Evolutionary conservation across 2,797 vertebrate species (phyloP).

Genomic region (Diglossa cyanea): DNA sequence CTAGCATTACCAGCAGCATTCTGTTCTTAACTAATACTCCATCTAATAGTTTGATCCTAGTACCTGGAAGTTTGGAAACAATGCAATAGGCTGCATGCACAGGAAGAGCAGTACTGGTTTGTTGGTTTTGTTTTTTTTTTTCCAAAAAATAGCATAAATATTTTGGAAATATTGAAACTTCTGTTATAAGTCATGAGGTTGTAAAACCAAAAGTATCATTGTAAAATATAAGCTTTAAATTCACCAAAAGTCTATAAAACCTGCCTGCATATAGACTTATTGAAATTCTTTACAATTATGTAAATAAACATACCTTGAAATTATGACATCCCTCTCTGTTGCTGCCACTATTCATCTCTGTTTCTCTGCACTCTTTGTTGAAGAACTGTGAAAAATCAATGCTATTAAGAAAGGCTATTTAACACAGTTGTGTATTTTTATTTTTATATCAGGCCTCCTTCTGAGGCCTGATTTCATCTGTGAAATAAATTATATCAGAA

Average conservation of each 20-base stretch:
- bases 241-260: neutral
- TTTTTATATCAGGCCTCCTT: neutral
- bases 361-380: neutral
- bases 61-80: neutral
- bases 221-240: neutral
- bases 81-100: neutral
- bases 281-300: neutral
- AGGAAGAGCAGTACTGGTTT: rapidly evolving
- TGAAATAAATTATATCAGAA: neutral
- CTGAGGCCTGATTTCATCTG: neutral
- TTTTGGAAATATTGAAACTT: neutral
- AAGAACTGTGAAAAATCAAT: neutral
- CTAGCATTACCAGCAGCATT: neutral
- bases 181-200: neutral
- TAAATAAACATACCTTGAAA: neutral
- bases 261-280: neutral
- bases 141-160: neutral
- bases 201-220: neutral
- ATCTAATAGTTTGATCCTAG: neutral
- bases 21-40: neutral
- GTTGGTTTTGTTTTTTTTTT: neutral
- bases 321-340: neutral
- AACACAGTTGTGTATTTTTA: neutral
- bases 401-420: neutral
- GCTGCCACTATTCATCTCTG: neutral